Base-by-base conservation (phyloP, 2,113 vertebrate species). In the Hemichromis elongatus region DNA sequence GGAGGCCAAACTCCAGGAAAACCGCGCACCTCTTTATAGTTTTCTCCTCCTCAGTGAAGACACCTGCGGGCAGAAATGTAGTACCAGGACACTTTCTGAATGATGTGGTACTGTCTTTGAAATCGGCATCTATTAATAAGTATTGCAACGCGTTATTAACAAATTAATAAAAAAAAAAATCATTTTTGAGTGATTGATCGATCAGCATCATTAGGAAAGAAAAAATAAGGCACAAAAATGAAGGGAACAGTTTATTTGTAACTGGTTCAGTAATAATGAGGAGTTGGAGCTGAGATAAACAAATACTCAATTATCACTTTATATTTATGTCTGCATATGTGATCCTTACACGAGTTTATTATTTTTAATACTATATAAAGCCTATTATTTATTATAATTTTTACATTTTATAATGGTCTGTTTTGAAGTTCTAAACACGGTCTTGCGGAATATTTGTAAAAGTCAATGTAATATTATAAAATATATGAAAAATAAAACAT, bases 161-260 rank as follows among this genome's bases (percentile, higher is more conserved):
- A 80, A 50, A 28, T 61, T 1, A 18, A 52, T 77, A 8, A 0
- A 6, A 35, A 77, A 33, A 52, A 35, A 77, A 33, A 52, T 4
- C 1, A 5, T 18, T 4, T 19, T 6, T 47, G 40, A 47, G 0
- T 5, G 40, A 70, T 47, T 8, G 21, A 0, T 45, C 5, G 40
- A 70, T 26, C 40, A 10, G 13, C 40, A 47, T 73, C 66, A 47
- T 9, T 47, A 7, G 21, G 40, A 42, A 47, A 73, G 40, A 47
- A 73, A 26, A 47, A 24, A 73, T 28, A 6, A 73, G 24, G 14
- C 47, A 40, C 11, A 47, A 26, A 70, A 68, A 45, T 4, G 14
- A 73, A 47, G 9, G 24, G 0, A 45, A 2, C 21, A 21, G 21
- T 70, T 45, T 47, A 11, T 70, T 2, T 70, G 0, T 10, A 18